Evolutionary conservation across 2,797 vertebrate genomes (phyloP), one percentile per base, ranked within the genome.

Genomic region (Sandelia bainsii): DNA sequence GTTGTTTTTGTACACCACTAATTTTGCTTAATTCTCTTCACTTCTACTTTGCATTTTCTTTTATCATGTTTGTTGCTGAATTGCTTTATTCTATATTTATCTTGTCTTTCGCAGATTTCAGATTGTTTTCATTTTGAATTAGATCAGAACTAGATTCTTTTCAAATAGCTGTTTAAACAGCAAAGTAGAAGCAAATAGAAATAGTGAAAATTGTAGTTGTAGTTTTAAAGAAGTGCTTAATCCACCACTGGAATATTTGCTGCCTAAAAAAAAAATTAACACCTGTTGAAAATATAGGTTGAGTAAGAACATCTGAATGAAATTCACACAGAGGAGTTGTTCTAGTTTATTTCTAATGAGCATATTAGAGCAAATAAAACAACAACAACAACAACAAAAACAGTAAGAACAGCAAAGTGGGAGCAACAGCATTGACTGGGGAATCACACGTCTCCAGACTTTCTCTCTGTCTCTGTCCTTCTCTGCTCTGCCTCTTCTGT

Each of bases 401-500:
- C 51, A 46, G 27, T 7, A 46, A 58, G 54, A 29, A 27, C 6
- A 34, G 44, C 17, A 67, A 34, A 70, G 59, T 60, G 51, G 45
- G 54, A 71, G 68, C 40, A 54, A 29, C 56, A 11, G 20, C 29
- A 13, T 50, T 65, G 29, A 54, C 22, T 34, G 37, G 27, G 75
- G 74, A 59, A 69, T 54, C 39, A 81, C 57, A 32, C 53, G 62
- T 80, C 62, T 71, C 23, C 37, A 73, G 64, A 60, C 25, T 69
- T 60, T 82, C 27, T 83, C 76, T 83, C 44, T 66, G 16, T 66
- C 53, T 75, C 77, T 80, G 80, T 87, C 85, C 56, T 72, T 58
- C 69, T 82, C 80, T 69, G 74, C 73, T 87, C 73, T 79, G 63
- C 77, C 73, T 87, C 79, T 87, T 83, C 82, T 77, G 80, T 90